phyloP scores from a whole-genome alignment of 2,888 invertebrate genomes.

The Drosophila emarginata region DNA sequence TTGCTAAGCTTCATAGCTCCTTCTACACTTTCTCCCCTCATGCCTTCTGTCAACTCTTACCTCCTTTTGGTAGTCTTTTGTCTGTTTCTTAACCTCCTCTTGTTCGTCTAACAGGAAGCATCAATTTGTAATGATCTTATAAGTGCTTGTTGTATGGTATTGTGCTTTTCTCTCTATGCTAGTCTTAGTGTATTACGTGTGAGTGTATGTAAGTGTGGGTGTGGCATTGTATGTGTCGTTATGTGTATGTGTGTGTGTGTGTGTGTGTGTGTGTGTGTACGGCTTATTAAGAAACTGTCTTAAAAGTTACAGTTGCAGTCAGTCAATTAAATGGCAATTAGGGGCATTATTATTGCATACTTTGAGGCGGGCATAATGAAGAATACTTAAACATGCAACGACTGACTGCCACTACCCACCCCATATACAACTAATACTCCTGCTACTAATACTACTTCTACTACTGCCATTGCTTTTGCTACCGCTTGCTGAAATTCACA shows the following conservation, averaged over 20 bases:
- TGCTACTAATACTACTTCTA: not conserved
- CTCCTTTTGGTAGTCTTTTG: not conserved
- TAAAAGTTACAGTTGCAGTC: conserved; percentile 44
- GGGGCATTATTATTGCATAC: conserved; percentile 35
- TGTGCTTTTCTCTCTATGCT: conserved; percentile 51
- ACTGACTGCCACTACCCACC: conserved; percentile 26
- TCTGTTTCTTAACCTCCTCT: conserved; percentile 7
- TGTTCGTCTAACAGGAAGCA: conserved; percentile 48
- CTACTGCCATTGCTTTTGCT: conserved; percentile 19
- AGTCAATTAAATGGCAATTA: conserved; percentile 66
- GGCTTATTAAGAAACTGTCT: conserved; percentile 60
- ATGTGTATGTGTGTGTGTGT: conserved; percentile 17
- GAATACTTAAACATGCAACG: conserved; percentile 2
- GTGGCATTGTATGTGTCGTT: not conserved
- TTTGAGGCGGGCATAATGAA: conserved; percentile 10
- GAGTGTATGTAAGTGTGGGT: not conserved
- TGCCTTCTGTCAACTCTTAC: conserved; percentile 16
- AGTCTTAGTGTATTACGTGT: conserved; percentile 10
- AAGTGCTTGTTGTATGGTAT: conserved; percentile 60
- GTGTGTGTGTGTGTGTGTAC: conserved; percentile 31
- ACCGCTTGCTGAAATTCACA: conserved; percentile 1
- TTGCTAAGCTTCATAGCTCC: conserved; percentile 30
- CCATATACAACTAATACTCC: not conserved
- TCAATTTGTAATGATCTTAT: conserved; percentile 75
- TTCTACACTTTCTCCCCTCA: not conserved